Evolutionary conservation across 2,113 vertebrate species (phyloP).

Genomic region (Mola mola): DNA sequence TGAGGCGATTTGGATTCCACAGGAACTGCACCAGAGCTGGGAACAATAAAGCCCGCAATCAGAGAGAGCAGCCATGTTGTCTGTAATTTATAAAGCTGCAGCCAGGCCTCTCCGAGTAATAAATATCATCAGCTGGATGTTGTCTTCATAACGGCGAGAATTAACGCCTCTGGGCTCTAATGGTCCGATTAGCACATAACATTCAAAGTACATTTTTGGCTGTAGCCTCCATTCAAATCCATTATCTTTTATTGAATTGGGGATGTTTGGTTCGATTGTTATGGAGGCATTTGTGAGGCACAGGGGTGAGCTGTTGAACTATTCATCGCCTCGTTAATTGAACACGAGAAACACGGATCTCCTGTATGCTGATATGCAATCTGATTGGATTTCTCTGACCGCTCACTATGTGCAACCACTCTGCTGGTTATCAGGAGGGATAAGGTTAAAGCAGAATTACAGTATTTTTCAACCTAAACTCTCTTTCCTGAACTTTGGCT

Average conservation of each 20-base stretch:
- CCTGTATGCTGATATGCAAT: too few species aligned
- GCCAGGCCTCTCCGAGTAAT: conserved; percentile 67
- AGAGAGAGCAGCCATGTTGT: conserved; percentile 66
- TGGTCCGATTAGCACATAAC: conserved; percentile 70
- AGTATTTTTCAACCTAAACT: too few species aligned
- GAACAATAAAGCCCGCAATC: conserved; percentile 77
- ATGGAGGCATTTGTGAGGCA: conserved; percentile 59
- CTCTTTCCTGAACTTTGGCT: too few species aligned
- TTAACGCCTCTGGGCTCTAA: conserved; percentile 65
- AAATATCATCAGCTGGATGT: conserved; percentile 75
- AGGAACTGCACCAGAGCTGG: conserved; percentile 64
- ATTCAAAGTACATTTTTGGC: conserved; percentile 73
- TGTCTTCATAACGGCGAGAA: conserved; percentile 65
- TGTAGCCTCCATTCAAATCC: conserved; percentile 61
- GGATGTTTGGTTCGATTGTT: conserved; percentile 61
- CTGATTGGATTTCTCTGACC: too few species aligned
- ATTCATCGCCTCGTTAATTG: conserved; percentile 35
- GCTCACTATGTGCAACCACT: too few species aligned
- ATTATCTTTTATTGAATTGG: conserved; percentile 71
- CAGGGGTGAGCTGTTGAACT: conserved; percentile 44
- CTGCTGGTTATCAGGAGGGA: too few species aligned
- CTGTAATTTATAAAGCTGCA: conserved; percentile 67
- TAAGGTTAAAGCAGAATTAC: too few species aligned
- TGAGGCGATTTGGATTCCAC: conserved; percentile 70
- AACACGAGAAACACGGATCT: too few species aligned